Percentiles rank a stretch among this genome's conserved stretches.
These are phyloP conservation scores for Ectropis crepuscularia DNA, from an alignment of 2,888 invertebrate genomes.

Conservation along the genomic window DNA sequence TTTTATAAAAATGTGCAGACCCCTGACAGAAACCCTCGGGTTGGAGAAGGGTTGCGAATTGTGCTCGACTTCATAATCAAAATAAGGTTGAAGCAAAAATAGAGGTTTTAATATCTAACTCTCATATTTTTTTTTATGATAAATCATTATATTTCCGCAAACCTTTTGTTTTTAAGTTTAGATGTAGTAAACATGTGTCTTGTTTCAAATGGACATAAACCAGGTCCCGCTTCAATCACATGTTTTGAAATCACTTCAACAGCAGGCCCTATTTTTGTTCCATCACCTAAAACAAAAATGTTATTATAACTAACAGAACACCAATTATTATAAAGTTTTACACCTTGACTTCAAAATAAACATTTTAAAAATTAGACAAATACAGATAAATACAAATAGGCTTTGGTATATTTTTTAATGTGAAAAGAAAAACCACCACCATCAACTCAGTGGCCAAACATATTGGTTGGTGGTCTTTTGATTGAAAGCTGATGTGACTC, in stretches of 20 bases:
- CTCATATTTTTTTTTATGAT: too few species aligned
- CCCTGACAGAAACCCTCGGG: too few species aligned
- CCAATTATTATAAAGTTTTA: too few species aligned
- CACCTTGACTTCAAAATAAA: neutral
- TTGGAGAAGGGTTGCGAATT: too few species aligned
- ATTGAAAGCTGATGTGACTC: too few species aligned
- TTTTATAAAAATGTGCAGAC: too few species aligned
- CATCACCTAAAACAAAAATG: slow-evolving; percentile 70
- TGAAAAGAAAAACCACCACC: neutral
- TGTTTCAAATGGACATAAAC: slow-evolving; percentile 91
- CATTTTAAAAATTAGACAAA: neutral
- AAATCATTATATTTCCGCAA: slow-evolving; percentile 27
- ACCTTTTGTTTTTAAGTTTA: slow-evolving; percentile 85
- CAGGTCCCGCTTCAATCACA: slow-evolving; percentile 90
- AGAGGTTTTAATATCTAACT: too few species aligned
- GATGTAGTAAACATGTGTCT: slow-evolving; percentile 89
- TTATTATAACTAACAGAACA: neutral
- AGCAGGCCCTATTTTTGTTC: slow-evolving; percentile 82
- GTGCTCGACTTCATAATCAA: too few species aligned
- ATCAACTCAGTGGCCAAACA: neutral
- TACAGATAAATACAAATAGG: too few species aligned
- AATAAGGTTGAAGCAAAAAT: too few species aligned
- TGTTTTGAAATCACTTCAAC: slow-evolving; percentile 85
- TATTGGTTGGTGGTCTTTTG: neutral
- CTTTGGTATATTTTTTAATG: neutral